Evolutionary conservation across 2,888 invertebrate species (phyloP).

Genomic region (Xestia xanthographa): DNA sequence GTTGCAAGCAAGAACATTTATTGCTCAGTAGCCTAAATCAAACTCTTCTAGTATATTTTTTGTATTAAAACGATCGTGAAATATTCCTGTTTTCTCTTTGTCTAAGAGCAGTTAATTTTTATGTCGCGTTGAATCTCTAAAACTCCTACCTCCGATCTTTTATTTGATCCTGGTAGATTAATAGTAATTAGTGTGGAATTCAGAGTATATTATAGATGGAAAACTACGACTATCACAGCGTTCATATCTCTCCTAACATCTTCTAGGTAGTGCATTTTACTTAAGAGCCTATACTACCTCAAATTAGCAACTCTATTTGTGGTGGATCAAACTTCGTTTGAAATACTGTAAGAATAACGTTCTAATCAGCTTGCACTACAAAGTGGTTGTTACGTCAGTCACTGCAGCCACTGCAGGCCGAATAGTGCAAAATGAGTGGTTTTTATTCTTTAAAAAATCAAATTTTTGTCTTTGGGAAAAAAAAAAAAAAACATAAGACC

Average conservation of each 20-base stretch:
- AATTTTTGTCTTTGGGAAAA: too few species aligned
- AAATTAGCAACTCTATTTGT: too few species aligned
- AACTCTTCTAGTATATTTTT: conserved; percentile 1
- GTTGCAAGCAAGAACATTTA: neutral
- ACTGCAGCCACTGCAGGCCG: too few species aligned
- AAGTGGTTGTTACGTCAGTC: too few species aligned
- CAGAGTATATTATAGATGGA: neutral
- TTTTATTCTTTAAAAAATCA: too few species aligned
- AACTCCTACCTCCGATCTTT: neutral
- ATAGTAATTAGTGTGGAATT: neutral
- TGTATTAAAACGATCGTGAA: neutral
- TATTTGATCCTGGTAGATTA: neutral
- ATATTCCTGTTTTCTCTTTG: neutral
- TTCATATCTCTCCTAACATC: neutral
- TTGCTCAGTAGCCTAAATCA: neutral
- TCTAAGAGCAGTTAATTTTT: neutral
- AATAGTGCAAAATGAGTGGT: too few species aligned
- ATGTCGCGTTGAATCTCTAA: neutral
- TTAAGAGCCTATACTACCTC: too few species aligned
- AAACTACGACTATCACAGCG: neutral
- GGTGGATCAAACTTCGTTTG: too few species aligned
- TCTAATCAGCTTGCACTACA: too few species aligned
- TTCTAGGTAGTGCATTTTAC: too few species aligned
- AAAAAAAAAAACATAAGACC: too few species aligned
- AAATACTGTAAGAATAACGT: too few species aligned